Evolutionary conservation across 2,797 vertebrate genomes (phyloP), one percentile per base, ranked within the genome.

Genomic region (Pelodytes ibericus): DNA sequence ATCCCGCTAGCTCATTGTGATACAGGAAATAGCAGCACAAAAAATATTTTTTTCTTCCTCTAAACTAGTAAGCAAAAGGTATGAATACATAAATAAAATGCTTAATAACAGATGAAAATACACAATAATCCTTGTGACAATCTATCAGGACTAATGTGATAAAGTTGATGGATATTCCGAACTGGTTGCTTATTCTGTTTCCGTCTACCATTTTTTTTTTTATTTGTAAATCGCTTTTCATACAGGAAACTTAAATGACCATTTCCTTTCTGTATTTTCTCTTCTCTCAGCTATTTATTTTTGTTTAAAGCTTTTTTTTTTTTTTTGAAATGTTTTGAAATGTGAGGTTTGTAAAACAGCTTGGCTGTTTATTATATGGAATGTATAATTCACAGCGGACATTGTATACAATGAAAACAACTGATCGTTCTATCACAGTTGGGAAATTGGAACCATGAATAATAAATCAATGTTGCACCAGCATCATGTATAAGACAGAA

Each of bases 251-350:
- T 5, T 26, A 58, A 3, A 22, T 20, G 24, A 58, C 56, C 1
- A 27, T 58, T 60, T 30, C 18, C 29, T 60, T 3, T 30, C 58
- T 60, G 24, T 30, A 6, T 60, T 60, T 60, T 31, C 56, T 58
- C 58, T 30, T 60, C 27, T 60, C 3, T 18, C 10, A 58, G 7
- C 3, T 13, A 8, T 27, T 27, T 31, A 30, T 20, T 30, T 60
- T 22, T 30, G 27, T 60, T 22, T 30, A 15, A 25, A 30, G 58
- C 58, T 31, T 30, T 30, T 30, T 25, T n/a, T n/a, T n/a, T n/a
- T n/a, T n/a, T n/a, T n/a, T n/a, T n/a, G n/a, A 60, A 31, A 60
- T 60, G 58, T 60, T 60, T 16, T n/a, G 16, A 60, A 30, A 60
- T 30, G 58, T 60, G 15, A 60, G 16, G 58, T 30, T 60, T 60